These are phyloP conservation scores for Rousettus madagascariensis DNA, from an alignment of 2,797 vertebrate genomes.

Conservation along the genomic window DNA sequence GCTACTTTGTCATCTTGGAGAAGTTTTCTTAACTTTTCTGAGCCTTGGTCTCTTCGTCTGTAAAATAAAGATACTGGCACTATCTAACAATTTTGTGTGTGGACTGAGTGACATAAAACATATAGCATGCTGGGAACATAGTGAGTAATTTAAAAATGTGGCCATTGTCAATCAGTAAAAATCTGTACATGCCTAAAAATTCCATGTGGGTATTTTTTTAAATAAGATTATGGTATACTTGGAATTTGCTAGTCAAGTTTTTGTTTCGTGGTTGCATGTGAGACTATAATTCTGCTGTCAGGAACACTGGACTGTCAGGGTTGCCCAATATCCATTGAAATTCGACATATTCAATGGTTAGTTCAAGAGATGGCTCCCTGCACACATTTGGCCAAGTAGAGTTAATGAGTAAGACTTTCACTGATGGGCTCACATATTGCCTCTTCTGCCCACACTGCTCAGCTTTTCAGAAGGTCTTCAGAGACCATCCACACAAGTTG, in stretches of 20 bases:
- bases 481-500: not conserved
- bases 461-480: not conserved
- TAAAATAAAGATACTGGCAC: not conserved
- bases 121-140: not conserved
- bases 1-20: not conserved
- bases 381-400: not conserved
- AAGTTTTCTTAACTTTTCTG: not conserved
- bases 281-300: not conserved
- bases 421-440: not conserved
- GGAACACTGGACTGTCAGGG: not conserved
- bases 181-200: not conserved
- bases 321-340: not conserved
- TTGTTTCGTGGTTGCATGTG: not conserved
- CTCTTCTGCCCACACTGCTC: not conserved
- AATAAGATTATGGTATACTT: not conserved
- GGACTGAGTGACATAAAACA: not conserved
- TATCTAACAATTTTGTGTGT: not conserved
- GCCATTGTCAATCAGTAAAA: not conserved
- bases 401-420: not conserved
- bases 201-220: not conserved
- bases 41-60: not conserved
- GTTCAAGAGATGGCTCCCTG: not conserved
- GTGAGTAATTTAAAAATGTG: not conserved
- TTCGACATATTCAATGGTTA: not conserved
- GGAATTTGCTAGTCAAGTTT: not conserved